Conservation (phyloP, 2,797 vertebrate genomes). For the Lophius americanus region DNA sequence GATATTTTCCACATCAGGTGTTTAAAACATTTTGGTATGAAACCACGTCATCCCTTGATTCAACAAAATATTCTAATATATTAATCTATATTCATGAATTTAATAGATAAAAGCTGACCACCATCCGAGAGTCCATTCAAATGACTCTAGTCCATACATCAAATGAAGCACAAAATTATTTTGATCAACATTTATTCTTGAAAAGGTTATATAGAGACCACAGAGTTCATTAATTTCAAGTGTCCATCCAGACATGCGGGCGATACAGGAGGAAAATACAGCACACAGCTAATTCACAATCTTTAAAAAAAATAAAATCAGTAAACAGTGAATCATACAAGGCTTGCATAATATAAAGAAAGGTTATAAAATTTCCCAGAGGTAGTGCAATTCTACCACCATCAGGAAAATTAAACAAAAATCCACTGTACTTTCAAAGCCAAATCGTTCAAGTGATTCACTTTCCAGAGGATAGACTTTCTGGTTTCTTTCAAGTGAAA, state of each 20-base stretch:
- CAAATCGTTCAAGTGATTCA: not conserved
- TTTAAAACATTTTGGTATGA: too few relatives aligned
- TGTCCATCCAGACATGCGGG: slow-evolving; percentile 42
- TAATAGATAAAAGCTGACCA: too few relatives aligned
- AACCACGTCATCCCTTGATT: too few relatives aligned
- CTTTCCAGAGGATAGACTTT: not conserved
- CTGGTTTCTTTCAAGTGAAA: slow-evolving; percentile 12
- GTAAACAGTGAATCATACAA: slow-evolving; percentile 68
- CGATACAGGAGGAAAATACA: slow-evolving; percentile 43
- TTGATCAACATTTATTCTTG: slow-evolving; percentile 63
- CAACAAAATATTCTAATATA: too few relatives aligned
- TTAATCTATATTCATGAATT: too few relatives aligned
- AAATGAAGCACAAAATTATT: not conserved
- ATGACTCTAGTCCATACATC: not conserved
- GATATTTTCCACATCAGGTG: too few relatives aligned
- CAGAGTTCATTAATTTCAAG: slow-evolving; percentile 29
- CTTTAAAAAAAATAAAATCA: slow-evolving; percentile 65
- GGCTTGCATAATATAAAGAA: slow-evolving; percentile 75
- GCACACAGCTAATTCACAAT: slow-evolving; percentile 58
- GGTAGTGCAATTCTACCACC: slow-evolving; percentile 68
- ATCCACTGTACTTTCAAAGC: not conserved
- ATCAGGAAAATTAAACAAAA: slow-evolving; percentile 50
- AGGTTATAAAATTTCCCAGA: slow-evolving; percentile 62
- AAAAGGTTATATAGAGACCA: slow-evolving; percentile 32
- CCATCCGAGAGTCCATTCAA: too few relatives aligned